These are phyloP conservation scores for Scomberomorus guttatus DNA, from an alignment of 2,797 vertebrate species.

Conservation along the genomic window DNA sequence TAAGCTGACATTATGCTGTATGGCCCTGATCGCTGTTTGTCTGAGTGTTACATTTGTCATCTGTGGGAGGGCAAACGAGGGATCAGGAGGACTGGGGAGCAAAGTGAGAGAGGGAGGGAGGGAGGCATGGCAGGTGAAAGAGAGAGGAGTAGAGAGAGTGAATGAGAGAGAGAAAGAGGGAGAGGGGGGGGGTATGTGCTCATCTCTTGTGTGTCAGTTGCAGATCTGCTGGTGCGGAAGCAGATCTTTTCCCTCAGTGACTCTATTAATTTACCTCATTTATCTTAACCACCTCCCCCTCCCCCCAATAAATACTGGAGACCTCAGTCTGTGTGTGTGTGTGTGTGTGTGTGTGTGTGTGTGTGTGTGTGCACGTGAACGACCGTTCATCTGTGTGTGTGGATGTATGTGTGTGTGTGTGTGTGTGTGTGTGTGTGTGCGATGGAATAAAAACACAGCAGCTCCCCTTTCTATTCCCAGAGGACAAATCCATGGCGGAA, in stretches of 20 bases:
- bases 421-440: slow-evolving; percentile 69
- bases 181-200: slow-evolving; percentile 56
- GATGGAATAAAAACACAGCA: slow-evolving; percentile 88
- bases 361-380: slow-evolving; percentile 49
- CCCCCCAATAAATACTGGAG: slow-evolving; percentile 88
- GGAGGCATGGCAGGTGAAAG: slow-evolving; percentile 43
- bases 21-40: slow-evolving; percentile 80
- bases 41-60: slow-evolving; percentile 83
- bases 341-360: slow-evolving; percentile 43
- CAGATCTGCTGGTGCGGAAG: slow-evolving; percentile 87
- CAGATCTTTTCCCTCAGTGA: slow-evolving; percentile 92
- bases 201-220: slow-evolving; percentile 83
- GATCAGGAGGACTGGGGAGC: slow-evolving; percentile 68
- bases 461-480: slow-evolving; percentile 91
- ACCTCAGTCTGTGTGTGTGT: slow-evolving; percentile 77
- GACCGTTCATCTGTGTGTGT: slow-evolving; percentile 51
- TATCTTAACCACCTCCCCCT: slow-evolving; percentile 90
- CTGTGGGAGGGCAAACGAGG: slow-evolving; percentile 74
- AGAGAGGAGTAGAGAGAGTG: slow-evolving; percentile 48
- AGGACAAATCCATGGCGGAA: slow-evolving; percentile 94
- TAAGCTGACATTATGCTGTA: slow-evolving; percentile 82
- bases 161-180: slow-evolving; percentile 1
- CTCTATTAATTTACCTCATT: slow-evolving; percentile 98
- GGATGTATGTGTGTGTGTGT: slow-evolving; percentile 47
- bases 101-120: slow-evolving; percentile 45